Conservation (phyloP, 2,113 vertebrate genomes). For the Scomber scombrus region DNA sequence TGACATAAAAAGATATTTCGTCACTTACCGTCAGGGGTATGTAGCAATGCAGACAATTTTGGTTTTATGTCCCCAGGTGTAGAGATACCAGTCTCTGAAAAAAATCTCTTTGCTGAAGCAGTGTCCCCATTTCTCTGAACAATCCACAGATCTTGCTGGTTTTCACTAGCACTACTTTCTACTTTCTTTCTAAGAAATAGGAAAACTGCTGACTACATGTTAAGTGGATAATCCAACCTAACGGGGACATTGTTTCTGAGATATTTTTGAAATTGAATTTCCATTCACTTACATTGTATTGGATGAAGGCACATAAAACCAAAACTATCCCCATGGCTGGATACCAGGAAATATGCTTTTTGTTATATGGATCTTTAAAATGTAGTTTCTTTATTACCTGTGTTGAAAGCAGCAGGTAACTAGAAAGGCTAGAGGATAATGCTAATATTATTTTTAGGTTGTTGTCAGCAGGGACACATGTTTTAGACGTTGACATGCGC, state of each 20-base stretch:
- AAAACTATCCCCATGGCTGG: neutral
- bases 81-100: neutral
- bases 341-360: no score
- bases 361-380: neutral
- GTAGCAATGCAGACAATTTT: no score
- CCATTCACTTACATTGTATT: neutral
- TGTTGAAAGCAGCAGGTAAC: neutral
- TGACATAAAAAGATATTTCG: neutral
- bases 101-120: neutral
- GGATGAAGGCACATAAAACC: neutral
- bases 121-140: neutral
- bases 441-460: neutral
- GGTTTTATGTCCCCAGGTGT: no score
- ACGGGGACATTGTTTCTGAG: neutral
- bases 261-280: neutral
- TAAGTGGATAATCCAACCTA: neutral
- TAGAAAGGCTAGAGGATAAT: slow-evolving; percentile 1
- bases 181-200: neutral
- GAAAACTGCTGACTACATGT: neutral
- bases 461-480: neutral
- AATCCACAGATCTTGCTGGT: neutral
- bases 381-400: neutral
- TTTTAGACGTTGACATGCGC: slow-evolving; percentile 3
- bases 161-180: neutral
- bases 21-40: no score